Conservation (phyloP, 2,797 vertebrate genomes). For the Carduelis carduelis region DNA sequence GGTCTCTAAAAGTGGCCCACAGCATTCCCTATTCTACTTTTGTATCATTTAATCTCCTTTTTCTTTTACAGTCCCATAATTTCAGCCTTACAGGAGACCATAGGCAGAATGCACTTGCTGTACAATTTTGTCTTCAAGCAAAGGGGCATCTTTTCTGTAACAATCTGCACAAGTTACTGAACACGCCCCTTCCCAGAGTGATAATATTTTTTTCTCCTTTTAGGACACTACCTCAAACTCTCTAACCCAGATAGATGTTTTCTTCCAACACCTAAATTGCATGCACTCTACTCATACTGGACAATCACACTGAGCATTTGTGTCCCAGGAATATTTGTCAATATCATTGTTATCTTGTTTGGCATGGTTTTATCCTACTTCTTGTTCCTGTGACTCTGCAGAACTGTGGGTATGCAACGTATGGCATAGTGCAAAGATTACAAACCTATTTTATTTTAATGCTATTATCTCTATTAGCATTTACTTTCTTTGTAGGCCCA, state of each 20-base stretch:
- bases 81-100: not conserved
- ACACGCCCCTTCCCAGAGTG: not conserved
- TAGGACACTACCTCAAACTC: not conserved
- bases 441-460: not conserved
- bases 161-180: not conserved
- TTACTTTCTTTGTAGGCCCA: not conserved
- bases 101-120: not conserved
- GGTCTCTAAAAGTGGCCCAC: not conserved
- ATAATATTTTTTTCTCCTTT: not conserved
- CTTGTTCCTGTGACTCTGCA: not conserved
- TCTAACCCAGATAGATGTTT: not conserved
- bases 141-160: not conserved
- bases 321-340: not conserved
- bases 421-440: not conserved
- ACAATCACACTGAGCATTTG: not conserved
- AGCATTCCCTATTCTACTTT: not conserved
- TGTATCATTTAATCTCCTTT: not conserved
- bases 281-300: not conserved
- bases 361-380: not conserved
- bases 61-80: not conserved
- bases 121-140: not conserved
- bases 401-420: not conserved
- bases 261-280: not conserved
- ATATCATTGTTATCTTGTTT: not conserved
- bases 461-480: not conserved